These are phyloP conservation scores for Zaprionus taronus DNA, from an alignment of 1,140 invertebrate species.

Conservation along the genomic window DNA sequence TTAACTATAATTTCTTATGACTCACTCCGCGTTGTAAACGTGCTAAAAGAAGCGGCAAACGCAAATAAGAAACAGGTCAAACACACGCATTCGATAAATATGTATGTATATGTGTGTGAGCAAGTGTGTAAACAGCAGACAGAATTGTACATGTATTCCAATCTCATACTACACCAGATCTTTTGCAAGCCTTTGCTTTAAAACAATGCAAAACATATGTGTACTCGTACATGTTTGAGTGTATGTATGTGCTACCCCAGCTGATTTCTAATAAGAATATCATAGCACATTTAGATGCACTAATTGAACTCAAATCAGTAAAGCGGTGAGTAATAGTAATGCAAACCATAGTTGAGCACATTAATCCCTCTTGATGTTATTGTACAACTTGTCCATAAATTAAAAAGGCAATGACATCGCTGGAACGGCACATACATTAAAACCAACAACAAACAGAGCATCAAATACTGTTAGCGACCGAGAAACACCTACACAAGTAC, in stretches of 20 bases:
- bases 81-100: not conserved
- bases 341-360: conserved; percentile 11
- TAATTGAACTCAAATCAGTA: not conserved
- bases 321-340: conserved; percentile 31
- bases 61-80: conserved; percentile 38
- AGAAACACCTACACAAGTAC: conserved; percentile 29
- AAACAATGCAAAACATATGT: not conserved
- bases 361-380: conserved; percentile 8
- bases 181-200: not conserved
- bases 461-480: conserved; percentile 34
- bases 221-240: not conserved
- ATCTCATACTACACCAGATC: not conserved
- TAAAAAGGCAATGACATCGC: conserved; percentile 66
- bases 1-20: conserved; percentile 40
- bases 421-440: conserved; percentile 19
- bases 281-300: not conserved
- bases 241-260: not conserved
- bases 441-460: conserved; percentile 44
- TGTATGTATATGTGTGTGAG: not conserved
- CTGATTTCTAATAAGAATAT: not conserved
- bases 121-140: conserved; percentile 6
- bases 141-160: not conserved
- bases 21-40: conserved; percentile 41
- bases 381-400: conserved; percentile 54
- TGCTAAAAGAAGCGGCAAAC: conserved; percentile 42